Evolutionary conservation across 2,888 invertebrate genomes (phyloP), one percentile per base, ranked within the genome.

Genomic region (Scaptomyza flava): DNA sequence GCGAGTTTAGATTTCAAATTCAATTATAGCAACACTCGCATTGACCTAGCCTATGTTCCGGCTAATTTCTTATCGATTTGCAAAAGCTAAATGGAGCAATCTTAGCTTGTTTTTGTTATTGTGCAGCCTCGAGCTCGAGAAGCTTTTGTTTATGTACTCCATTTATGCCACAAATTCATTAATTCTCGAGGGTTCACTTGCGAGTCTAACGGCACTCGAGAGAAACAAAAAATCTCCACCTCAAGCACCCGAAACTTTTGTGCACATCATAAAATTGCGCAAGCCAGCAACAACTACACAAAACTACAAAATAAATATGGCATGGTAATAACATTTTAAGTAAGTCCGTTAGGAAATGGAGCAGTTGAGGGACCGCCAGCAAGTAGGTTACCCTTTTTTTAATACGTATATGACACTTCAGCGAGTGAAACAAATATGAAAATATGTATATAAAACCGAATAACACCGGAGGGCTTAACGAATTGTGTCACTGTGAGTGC

Each of bases 401-500:
- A 1, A 1, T n/a, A n/a, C n/a, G n/a, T 33, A 7, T 74, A 69
- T 68, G 77, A 63, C 68, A 68, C 80, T 81, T 79, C 56, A 80
- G 56, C 17, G 48, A 45, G 43, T 63, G 27, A 30, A 77, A 72
- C 58, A 59, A 66, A 38, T 14, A 43, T 36, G 27, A 27, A 27
- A 36, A 36, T 0, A 20, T 30, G 14, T 41, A 38, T 59, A n/a
- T 17, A 62, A 43, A 58, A 23, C 12, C 60, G 56, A 67, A 75
- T 69, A 65, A 78, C 81, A 88, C 84, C 84, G 81, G 67, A 74
- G 89, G 84, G 84, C 87, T 77, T 77, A 54, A 54, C 58, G 66
- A 87, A 87, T 87, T 74, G 88, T 87, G 87, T 72, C 82, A 69
- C 70, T 85, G 60, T 77, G 67, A 77, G 85, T 77, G 79, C 41